Evolutionary conservation across 2,113 vertebrate genomes (phyloP), one percentile per base, ranked within the genome.

Genomic region (Phylloscopus trochiloides): DNA sequence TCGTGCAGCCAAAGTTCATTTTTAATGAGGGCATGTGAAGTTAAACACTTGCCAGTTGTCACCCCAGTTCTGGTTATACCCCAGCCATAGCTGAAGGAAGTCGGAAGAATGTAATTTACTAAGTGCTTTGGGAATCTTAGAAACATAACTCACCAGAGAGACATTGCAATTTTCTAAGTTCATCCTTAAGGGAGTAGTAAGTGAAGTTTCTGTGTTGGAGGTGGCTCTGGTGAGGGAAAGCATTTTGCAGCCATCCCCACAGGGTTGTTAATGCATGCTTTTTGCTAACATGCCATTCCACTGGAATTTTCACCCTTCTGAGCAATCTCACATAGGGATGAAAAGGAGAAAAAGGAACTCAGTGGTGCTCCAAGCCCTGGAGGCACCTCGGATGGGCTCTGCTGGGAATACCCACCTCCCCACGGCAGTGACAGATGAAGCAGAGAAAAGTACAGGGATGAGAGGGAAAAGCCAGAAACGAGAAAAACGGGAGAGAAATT

Each of bases 271-370:
- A 81, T 72, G 79, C 28, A 2, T 47, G 63, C 40, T 86, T 93
- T 94, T 94, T 94, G 86, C 82, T 92, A 86, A 68, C n/a, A 3
- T 77, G 68, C 72, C 59, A 29, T 88, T 96, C 90, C 68, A 8
- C 76, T 77, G 92, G 75, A 77, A 81, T 92, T 80, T 93, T 96
- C 93, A 93, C 90, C 75, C 94, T 92, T 93, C 88, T 92, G 88
- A 94, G 78, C 75, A 90, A 88, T 84, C 79, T 84, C 40, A n/a
- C 32, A 6, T n/a, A 24, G 0, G 1, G 86, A 40, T 43, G 20
- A 86, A 88, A 91, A 13, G 50, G 55, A 88, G 40, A 16, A 74
- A 94, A 71, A 67, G 34, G 55, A 79, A 26, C 34, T 70, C 20
- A 38, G 78, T 57, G 42, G 48, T 55, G 57, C n/a, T 70, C 12